Evolutionary conservation across 2,113 vertebrate species (phyloP).

Genomic region (Myrmecophaga tridactyla): DNA sequence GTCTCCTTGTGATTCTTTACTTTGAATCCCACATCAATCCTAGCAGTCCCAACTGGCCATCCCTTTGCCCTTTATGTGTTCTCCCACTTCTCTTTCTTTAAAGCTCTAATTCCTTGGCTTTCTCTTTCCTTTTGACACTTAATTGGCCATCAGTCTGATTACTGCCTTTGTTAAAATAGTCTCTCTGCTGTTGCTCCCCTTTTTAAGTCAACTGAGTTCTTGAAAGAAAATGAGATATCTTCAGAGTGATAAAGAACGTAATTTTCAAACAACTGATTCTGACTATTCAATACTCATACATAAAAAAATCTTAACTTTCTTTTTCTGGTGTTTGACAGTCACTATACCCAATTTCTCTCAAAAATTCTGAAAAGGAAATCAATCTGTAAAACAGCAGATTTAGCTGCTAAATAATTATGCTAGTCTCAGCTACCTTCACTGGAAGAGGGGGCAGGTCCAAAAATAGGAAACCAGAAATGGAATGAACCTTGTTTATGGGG

Average conservation of each 20-base stretch:
- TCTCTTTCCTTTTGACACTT: neutral
- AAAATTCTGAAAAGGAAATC: neutral
- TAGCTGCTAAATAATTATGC: neutral
- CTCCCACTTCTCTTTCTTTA: neutral
- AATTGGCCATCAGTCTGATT: neutral
- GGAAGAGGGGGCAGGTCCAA: neutral
- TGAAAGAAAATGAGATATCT: neutral
- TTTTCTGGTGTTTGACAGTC: neutral
- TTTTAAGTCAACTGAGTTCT: neutral
- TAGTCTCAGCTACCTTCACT: neutral
- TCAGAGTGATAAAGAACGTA: neutral
- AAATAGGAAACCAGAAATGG: neutral
- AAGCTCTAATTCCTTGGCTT: no score
- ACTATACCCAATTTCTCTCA: neutral
- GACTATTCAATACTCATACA: neutral
- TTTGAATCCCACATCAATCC: neutral
- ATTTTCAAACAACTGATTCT: neutral
- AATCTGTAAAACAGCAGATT: neutral
- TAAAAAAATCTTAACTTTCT: neutral
- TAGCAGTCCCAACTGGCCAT: neutral
- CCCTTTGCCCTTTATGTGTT: neutral
- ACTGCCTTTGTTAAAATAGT: neutral
- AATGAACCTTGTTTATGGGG: neutral
- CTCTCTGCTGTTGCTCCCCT: neutral
- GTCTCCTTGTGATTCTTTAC: neutral